Percentiles rank a stretch among this genome's conserved stretches.
phyloP scores from a whole-genome alignment of 2,113 vertebrate species.

The crab-eating macaque (Macaca fascicularis) region DNA sequence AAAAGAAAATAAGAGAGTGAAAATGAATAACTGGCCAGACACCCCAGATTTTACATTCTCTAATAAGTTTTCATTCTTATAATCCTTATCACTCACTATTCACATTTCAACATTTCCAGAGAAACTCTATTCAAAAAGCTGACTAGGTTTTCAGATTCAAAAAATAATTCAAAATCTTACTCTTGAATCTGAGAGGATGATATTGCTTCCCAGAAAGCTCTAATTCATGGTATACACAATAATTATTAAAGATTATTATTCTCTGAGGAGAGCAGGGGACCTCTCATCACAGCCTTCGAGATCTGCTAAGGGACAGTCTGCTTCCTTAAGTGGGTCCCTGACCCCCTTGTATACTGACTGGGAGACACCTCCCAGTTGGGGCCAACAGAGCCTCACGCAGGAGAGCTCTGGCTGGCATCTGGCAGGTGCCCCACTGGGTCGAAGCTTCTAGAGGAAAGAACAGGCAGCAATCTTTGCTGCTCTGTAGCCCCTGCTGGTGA shows the following conservation, averaged over 20 bases:
- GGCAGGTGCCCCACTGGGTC: no score
- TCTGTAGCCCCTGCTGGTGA: no score
- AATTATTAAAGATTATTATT: neutral
- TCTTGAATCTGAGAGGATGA: neutral
- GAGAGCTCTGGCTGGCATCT: no score
- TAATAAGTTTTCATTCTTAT: neutral
- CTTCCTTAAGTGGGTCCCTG: no score
- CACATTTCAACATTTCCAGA: neutral
- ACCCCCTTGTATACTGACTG: no score
- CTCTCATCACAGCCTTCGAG: no score
- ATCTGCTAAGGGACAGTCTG: no score
- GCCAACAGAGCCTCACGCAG: no score
- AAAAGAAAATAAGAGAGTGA: neutral
- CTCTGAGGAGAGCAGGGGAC: neutral
- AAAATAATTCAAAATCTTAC: neutral
- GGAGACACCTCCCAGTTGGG: no score
- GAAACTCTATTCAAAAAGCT: neutral
- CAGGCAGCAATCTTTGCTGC: no score
- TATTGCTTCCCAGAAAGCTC: neutral
- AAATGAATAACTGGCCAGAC: neutral
- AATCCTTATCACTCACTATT: neutral
- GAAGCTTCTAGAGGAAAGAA: no score
- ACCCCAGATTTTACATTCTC: neutral
- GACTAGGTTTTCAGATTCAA: neutral
- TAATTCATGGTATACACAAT: neutral